Percentiles rank a stretch among this genome's conserved stretches.
Conservation (phyloP, 2,888 invertebrate genomes). For the Sarcophaga variegata region DNA sequence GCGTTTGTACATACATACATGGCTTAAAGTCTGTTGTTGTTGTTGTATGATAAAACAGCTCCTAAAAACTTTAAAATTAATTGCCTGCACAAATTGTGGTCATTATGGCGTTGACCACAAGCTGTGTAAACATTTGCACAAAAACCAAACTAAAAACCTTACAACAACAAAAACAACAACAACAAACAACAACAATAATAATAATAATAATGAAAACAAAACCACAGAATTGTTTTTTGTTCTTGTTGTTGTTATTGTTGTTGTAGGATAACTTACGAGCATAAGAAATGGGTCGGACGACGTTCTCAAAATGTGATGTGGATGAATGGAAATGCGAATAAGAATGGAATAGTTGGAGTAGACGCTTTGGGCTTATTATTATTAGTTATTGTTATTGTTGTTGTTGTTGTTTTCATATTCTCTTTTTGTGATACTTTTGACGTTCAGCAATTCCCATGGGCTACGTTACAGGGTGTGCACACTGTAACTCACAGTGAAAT, state of each 20-base stretch:
- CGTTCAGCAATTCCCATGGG: slow-evolving; percentile 7
- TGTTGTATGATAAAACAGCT: slow-evolving; percentile 66
- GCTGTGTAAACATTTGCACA: slow-evolving; percentile 70
- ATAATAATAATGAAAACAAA: slow-evolving; percentile 22
- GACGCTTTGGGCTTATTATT: slow-evolving; percentile 50
- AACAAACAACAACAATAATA: slow-evolving; percentile 18
- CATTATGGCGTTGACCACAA: slow-evolving; percentile 70
- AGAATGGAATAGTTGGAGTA: slow-evolving; percentile 29
- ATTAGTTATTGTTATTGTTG: slow-evolving; percentile 16
- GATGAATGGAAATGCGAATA: slow-evolving; percentile 55
- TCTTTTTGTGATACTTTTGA: slow-evolving; percentile 13
- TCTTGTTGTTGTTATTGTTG: not conserved
- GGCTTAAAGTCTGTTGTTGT: too few relatives aligned
- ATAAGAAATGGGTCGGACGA: slow-evolving; percentile 67
- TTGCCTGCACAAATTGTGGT: slow-evolving; percentile 69
- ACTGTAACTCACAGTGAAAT: not conserved
- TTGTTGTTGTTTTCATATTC: not conserved
- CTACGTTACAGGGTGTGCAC: slow-evolving; percentile 26
- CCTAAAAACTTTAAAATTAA: slow-evolving; percentile 67
- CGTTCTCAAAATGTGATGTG: slow-evolving; percentile 55
- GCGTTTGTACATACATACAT: not conserved
- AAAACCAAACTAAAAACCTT: slow-evolving; percentile 52
- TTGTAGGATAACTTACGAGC: slow-evolving; percentile 35
- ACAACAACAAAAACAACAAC: slow-evolving; percentile 38
- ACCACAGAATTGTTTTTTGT: slow-evolving; percentile 17